Percentiles rank a stretch among this genome's conserved stretches.
Evolutionary conservation across 2,797 vertebrate genomes (phyloP).

Genomic region (Benthosema pterotum): DNA sequence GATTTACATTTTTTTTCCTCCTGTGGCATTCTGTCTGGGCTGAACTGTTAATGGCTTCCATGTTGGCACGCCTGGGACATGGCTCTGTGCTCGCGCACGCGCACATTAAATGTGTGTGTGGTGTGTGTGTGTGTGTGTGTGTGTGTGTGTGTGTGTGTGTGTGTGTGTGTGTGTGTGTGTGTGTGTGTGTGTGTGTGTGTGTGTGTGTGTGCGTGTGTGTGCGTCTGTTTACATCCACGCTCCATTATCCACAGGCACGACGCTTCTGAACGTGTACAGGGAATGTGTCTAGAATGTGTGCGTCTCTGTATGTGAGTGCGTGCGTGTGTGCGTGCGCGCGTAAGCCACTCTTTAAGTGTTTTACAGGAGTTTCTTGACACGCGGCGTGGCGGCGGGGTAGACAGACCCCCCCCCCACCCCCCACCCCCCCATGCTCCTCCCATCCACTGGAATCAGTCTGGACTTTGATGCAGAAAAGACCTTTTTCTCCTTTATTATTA

Average conservation of each 20-base stretch:
- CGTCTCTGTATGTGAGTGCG: slow-evolving; percentile 14
- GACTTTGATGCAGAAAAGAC: slow-evolving; percentile 46
- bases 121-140: neutral
- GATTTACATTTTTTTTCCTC: slow-evolving; percentile 47
- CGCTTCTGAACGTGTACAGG: slow-evolving; percentile 4
- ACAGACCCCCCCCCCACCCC: slow-evolving; percentile 36
- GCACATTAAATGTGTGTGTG: neutral
- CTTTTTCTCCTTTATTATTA: slow-evolving; percentile 23
- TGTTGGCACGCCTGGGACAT: slow-evolving; percentile 39
- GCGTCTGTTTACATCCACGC: slow-evolving; percentile 12
- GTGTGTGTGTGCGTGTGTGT: slow-evolving; percentile 23
- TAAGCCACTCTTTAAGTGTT: slow-evolving; percentile 62
- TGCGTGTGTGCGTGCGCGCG: slow-evolving; percentile 26
- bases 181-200: neutral
- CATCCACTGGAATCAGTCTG: slow-evolving; percentile 39
- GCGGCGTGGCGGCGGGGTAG: slow-evolving; percentile 53
- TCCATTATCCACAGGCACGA: neutral
- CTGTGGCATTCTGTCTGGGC: slow-evolving; percentile 62
- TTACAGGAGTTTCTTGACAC: slow-evolving; percentile 68
- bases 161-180: neutral
- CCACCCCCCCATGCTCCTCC: slow-evolving; percentile 31
- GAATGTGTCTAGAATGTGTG: slow-evolving; percentile 1
- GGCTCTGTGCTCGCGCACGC: neutral
- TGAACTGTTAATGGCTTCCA: slow-evolving; percentile 67
- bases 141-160: slow-evolving; percentile 1